Base-by-base conservation (phyloP, 2,888 invertebrate species). In the Archaeoteleia sp. region DNA sequence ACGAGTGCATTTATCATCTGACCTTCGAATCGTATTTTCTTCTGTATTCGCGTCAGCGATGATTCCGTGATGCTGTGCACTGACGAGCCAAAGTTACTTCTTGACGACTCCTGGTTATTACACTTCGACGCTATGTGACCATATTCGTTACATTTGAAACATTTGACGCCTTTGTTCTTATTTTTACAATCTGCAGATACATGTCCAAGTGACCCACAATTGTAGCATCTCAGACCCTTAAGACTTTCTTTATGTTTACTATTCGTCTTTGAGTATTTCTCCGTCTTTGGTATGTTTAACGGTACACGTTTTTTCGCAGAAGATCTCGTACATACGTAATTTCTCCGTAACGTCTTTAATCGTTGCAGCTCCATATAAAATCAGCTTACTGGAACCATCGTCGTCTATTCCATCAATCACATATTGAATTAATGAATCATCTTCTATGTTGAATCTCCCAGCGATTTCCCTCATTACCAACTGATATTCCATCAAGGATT, bases 381-480 rank as follows among this genome's bases (percentile, higher is more conserved):
- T 25, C 6, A 48, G 1, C 9, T 67, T 70, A 1, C 32, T 57
- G 1, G 32, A 30, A 1, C 10, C 25, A 0, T 67, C 58, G 6
- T 67, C 60, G 2, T 42, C 35, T 6, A 68, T 62, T 1, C 62
- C 71, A n/a, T 68, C 62, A 6, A 71, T 68, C 1, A 72, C 51
- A 13, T 72, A 71, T 32, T 67, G 37, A 0, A 66, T 61, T 0
- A 71, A 9, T 3, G 49, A 58, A 2, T 35, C 32, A 1, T 32
- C 43, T 1, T 73, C 70, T 0, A 71, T 29, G n/a, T 23, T 12
- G 5, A 51, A 34, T 27, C 62, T 9, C 3, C 39, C 34, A 3
- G 69, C 67, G 7, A 71, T 20, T 34, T 69, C 65, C 8, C 39
- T 68, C 68, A 72, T 70, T 6, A 35, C 5, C 0, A 70, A 13